Percentiles rank a stretch among this genome's conserved stretches.
phyloP scores from a whole-genome alignment of 2,888 invertebrate species.

The Idaea aversata region DNA sequence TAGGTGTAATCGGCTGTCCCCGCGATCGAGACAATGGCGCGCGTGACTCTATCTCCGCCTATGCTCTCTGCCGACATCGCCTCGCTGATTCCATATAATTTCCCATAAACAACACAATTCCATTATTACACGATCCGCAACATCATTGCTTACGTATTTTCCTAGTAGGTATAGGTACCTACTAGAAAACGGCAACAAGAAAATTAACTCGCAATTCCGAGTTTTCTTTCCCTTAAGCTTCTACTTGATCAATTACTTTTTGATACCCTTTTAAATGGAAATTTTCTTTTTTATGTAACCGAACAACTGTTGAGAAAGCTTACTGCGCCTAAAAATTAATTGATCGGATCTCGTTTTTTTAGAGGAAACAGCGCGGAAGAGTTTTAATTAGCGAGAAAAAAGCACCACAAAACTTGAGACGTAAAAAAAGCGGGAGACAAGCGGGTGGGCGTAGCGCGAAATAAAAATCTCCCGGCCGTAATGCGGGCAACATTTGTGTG shows the following conservation, averaged over 20 bases:
- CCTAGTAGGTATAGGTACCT: slow-evolving; percentile 21
- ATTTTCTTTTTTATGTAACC: slow-evolving; percentile 65
- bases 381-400: slow-evolving; percentile 80
- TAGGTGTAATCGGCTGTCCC: slow-evolving; percentile 48
- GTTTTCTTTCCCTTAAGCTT: slow-evolving; percentile 43
- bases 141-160: slow-evolving; percentile 43
- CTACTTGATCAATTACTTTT: slow-evolving; percentile 70
- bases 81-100: slow-evolving; percentile 44
- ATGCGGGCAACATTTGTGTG: slow-evolving; percentile 81
- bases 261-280: slow-evolving; percentile 57
- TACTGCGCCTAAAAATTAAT: slow-evolving; percentile 77
- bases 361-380: slow-evolving; percentile 79
- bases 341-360: slow-evolving; percentile 77
- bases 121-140: slow-evolving; percentile 36
- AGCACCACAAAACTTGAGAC: slow-evolving; percentile 74
- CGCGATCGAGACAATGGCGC: slow-evolving; percentile 52
- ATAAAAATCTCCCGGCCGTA: slow-evolving; percentile 78
- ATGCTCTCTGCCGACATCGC: slow-evolving; percentile 30
- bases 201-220: slow-evolving; percentile 34
- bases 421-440: slow-evolving; percentile 77
- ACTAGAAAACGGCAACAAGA: slow-evolving; percentile 39
- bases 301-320: slow-evolving; percentile 74
- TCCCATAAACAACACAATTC: slow-evolving; percentile 47
- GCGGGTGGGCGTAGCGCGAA: slow-evolving; percentile 72
- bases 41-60: slow-evolving; percentile 58